Conservation (phyloP, 2,797 vertebrate species). For the Otolemur crassicaudatus region DNA sequence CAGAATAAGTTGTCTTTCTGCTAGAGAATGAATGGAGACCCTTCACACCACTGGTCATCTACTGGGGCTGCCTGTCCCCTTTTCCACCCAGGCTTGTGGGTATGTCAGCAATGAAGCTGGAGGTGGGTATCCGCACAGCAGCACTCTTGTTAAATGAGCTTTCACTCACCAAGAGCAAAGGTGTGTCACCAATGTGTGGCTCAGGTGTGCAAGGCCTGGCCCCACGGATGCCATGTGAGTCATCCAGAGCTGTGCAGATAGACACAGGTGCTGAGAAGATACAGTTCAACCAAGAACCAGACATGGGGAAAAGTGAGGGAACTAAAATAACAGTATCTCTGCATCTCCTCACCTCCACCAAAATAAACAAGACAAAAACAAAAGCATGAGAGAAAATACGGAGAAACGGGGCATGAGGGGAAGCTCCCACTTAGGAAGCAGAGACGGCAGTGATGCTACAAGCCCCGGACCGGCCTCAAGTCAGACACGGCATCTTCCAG, state of each 20-base stretch:
- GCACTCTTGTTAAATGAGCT: neutral
- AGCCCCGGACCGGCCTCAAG: neutral
- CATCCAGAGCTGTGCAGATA: no score
- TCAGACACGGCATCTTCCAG: rapidly evolving
- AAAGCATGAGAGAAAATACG: neutral
- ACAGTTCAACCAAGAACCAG: rapidly evolving
- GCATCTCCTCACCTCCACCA: neutral
- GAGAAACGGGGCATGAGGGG: neutral
- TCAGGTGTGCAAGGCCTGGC: neutral
- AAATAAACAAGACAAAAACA: neutral
- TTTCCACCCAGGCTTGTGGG: neutral
- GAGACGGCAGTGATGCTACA: rapidly evolving
- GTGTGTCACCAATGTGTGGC: neutral
- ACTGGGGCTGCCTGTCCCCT: neutral
- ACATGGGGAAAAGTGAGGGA: neutral
- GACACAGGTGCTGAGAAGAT: neutral
- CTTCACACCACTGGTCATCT: neutral
- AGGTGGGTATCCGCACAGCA: rapidly evolving
- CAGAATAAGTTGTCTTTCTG: neutral
- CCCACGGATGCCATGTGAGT: neutral
- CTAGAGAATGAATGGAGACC: rapidly evolving
- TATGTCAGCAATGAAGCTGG: neutral
- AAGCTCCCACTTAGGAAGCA: neutral
- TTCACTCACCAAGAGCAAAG: neutral
- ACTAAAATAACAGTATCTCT: neutral